Conservation (phyloP, 2,113 vertebrate species). For the Phylloscopus trochiloides region DNA sequence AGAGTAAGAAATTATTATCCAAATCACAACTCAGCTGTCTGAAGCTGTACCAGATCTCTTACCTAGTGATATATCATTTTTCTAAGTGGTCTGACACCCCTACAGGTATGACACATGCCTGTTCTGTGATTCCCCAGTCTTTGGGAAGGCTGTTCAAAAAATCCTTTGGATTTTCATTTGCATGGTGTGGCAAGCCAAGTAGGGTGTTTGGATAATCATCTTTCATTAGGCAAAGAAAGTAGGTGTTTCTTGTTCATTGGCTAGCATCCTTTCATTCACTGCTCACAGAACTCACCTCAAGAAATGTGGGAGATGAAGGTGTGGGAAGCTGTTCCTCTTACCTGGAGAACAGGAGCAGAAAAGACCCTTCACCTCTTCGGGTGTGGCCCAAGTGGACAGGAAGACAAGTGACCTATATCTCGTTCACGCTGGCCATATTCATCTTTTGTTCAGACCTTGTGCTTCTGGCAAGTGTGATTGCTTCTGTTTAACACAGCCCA, state of each 20-base stretch:
- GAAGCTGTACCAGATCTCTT: neutral
- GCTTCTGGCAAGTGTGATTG: neutral
- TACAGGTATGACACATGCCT: neutral
- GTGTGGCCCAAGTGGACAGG: too few species aligned
- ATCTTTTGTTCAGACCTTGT: neutral
- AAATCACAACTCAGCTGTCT: neutral
- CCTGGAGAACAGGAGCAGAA: accelerated
- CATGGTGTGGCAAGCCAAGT: neutral
- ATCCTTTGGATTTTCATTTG: neutral
- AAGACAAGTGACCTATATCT: neutral
- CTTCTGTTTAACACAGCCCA: neutral
- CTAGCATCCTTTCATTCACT: neutral
- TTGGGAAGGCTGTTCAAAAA: neutral
- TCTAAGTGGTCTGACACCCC: neutral
- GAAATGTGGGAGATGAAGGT: neutral
- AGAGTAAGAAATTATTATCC: neutral
- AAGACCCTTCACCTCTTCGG: neutral
- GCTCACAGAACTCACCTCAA: neutral
- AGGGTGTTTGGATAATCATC: neutral
- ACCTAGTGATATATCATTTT: neutral
- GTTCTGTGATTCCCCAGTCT: neutral
- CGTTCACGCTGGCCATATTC: neutral
- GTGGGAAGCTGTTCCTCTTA: neutral
- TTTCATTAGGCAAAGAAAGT: neutral
- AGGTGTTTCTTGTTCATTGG: neutral